Evolutionary conservation across 2,888 invertebrate genomes (phyloP), one percentile per base, ranked within the genome.

Genomic region (Agrotis ipsilon): DNA sequence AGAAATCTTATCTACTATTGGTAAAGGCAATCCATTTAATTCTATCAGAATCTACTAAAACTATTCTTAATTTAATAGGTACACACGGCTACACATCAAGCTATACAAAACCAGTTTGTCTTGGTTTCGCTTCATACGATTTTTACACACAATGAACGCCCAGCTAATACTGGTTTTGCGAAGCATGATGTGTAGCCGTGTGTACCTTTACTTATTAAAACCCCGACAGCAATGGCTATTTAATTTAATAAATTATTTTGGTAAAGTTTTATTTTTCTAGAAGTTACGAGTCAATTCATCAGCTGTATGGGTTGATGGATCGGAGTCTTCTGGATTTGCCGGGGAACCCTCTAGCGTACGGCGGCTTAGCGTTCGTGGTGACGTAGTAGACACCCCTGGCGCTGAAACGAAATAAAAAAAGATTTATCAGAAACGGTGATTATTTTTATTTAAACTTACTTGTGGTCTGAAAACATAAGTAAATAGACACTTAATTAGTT

Each of bases 351-450:
- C 98, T 97, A n/a, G 98, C 98, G 93, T 98, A 98, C 2, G 98
- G 98, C 74, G 97, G 98, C 88, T 97, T 97, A 4, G 97, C 97
- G 93, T 98, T 98, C 64, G 98, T 98, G 70, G 98, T 97, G n/a
- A 98, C 98, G 91, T 98, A 98, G 90, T 97, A 98, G 19, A 98
- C 97, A n/a, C 98, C 98, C 87, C 98, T 96, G 19, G 98, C 98
- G 86, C 98, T 98, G 94, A 58, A 96, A 84, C 55, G n/a, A 0
- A 59, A 93, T 78, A 67, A 77, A 58, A 45, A 66, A 2, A 49
- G 9, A 39, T 11, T 39, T 39, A 39, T 39, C 9, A 11, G 11
- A 11, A 39, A 39, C 39, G 39, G 39, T 2, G 0, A n/a, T n/a
- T n/a, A 11, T 11, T 39, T 11, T 39, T 1, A 39, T 4, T 1